Evolutionary conservation across 2,888 invertebrate genomes (phyloP).

Genomic region (Tromatobia lineatoria): DNA sequence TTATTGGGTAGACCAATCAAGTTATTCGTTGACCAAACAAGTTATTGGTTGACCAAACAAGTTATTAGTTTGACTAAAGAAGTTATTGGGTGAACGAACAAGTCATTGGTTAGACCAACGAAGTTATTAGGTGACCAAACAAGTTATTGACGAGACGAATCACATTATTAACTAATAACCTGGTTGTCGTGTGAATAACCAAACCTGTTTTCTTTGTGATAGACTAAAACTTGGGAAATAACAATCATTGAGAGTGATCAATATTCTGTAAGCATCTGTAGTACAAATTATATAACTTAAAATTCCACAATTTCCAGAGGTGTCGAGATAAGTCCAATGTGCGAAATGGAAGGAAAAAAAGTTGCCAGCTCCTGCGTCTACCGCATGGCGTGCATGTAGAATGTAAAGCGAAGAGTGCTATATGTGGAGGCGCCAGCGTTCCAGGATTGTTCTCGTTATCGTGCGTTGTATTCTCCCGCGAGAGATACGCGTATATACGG

Average conservation of each 20-base stretch:
- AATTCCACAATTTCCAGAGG: not conserved
- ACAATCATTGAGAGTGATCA: not conserved
- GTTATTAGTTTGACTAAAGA: no score
- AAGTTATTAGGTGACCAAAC: no score
- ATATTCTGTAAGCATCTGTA: not conserved
- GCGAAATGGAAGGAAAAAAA: not conserved
- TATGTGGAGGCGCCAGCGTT: not conserved
- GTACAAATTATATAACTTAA: not conserved
- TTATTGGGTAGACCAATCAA: no score
- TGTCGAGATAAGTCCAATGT: not conserved
- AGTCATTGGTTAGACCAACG: no score
- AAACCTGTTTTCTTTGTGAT: no score
- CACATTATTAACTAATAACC: no score
- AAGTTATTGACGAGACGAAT: no score
- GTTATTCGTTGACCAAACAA: no score
- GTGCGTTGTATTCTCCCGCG: slow-evolving; percentile 7
- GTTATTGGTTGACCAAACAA: no score
- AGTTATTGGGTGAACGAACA: no score
- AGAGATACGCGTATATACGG: slow-evolving; percentile 19
- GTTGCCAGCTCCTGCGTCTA: not conserved
- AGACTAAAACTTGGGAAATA: no score
- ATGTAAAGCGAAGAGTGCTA: not conserved
- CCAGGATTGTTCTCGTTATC: slow-evolving; percentile 39
- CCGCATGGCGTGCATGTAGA: not conserved
- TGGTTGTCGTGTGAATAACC: no score